Base-by-base conservation (phyloP, 2,888 invertebrate genomes). In the Cerastoderma edule region DNA sequence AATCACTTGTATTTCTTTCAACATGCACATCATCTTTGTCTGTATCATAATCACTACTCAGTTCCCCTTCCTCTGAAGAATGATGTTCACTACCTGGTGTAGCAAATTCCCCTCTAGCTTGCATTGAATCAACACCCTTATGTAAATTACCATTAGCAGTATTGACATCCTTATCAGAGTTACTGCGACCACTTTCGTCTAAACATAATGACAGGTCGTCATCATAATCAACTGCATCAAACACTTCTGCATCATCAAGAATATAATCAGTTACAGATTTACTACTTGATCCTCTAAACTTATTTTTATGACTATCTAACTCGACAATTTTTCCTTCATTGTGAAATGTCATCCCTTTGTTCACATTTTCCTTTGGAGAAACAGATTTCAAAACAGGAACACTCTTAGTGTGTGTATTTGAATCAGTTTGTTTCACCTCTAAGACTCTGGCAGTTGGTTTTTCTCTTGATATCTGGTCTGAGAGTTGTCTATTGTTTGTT, bases 171-270 rank as follows among this genome's bases (percentile, higher is more conserved):
- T 3, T 22, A 48, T 46, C 60, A 33, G 27, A 19, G 27, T 16
- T 24, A 32, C n/a, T 33, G 8, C 27, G 30, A 6, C 10, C 54
- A 27, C 19, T 24, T 19, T 67, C 67, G 1, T 33, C 53, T 19
- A 54, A 10, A 13, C 67, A 70, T 28, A 74, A 32, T n/a, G 64
- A 63, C 13, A 78, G 8, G 33, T 64, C 67, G 50, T 78, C 78
- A 27, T 67, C 67, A 48, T 78, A 78, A 53, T 78, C 78, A 56
- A 67, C 74, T 33, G 54, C 35, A 71, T 78, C 78, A 28, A 74
- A 39, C 10, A 71, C 68, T 27, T 78, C 66, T 33, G 74, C 70
- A 50, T 57, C 33, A 32, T 67, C 70, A n/a, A 78, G 54, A 0
- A 74, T 24, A 33, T 70, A 67, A 30, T 63, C 50, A 19, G 54